phyloP scores from a whole-genome alignment of 2,797 vertebrate genomes.

The Furcifer pardalis region DNA sequence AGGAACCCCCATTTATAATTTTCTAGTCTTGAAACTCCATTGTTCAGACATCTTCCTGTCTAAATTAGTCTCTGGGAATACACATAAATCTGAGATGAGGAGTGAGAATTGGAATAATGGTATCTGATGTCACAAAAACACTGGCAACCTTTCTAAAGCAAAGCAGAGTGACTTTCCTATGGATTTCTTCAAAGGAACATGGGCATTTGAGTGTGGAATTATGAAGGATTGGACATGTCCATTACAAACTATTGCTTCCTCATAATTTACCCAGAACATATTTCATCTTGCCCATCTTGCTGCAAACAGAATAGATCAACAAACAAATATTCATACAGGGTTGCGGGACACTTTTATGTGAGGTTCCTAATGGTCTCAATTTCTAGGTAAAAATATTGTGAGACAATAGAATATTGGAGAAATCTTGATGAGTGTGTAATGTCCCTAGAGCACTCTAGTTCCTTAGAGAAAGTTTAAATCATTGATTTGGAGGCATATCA shows the following conservation, averaged over 20 bases:
- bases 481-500: slow-evolving; percentile 23
- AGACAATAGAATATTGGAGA: not conserved
- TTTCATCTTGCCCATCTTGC: not conserved
- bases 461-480: slow-evolving; percentile 13
- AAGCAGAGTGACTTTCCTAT: not conserved
- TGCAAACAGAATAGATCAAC: not conserved
- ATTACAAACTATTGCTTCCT: not conserved
- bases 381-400: slow-evolving; percentile 8
- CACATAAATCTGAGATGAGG: not conserved
- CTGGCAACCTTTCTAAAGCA: no score
- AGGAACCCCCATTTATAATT: no score
- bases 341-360: slow-evolving; percentile 11
- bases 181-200: not conserved
- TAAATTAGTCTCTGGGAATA: no score
- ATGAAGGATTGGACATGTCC: not conserved
- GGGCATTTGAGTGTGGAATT: not conserved
- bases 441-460: not conserved
- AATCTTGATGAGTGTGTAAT: slow-evolving; percentile 14
- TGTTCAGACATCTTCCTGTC: no score
- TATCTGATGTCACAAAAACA: not conserved
- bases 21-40: no score
- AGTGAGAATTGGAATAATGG: not conserved
- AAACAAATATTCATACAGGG: not conserved
- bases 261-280: not conserved
- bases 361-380: not conserved